Conservation (phyloP, 2,113 vertebrate species). For the Cyphomyrus plagiostoma region DNA sequence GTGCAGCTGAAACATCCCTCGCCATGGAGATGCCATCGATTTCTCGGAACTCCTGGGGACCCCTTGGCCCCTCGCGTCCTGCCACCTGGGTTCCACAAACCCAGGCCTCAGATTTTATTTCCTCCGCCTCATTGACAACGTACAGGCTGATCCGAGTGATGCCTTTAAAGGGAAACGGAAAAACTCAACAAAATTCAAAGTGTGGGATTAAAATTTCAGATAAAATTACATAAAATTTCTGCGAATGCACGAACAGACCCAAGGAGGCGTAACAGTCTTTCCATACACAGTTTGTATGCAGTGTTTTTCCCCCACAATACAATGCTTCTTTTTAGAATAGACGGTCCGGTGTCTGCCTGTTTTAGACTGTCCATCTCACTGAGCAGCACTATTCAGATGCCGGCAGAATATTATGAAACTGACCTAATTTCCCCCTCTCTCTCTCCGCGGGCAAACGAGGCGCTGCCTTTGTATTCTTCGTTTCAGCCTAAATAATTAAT, state of each 20-base stretch:
- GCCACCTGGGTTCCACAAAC: background rate
- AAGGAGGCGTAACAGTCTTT: background rate
- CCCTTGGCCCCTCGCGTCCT: background rate
- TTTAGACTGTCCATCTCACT: background rate
- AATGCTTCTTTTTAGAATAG: background rate
- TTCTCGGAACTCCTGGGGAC: background rate
- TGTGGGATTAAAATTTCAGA: background rate
- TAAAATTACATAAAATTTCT: background rate
- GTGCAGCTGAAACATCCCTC: background rate
- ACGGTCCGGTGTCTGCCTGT: background rate
- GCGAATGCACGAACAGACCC: background rate
- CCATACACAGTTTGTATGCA: background rate
- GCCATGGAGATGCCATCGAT: background rate
- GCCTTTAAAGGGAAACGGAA: background rate
- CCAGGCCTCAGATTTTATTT: background rate
- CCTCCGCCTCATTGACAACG: background rate
- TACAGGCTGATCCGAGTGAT: too few species aligned
- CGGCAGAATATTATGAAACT: constrained; percentile 29
- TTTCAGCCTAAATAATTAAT: constrained; percentile 63
- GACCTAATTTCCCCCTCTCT: constrained; percentile 34
- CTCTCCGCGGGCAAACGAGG: constrained; percentile 43
- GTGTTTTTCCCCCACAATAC: background rate
- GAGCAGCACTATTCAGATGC: background rate
- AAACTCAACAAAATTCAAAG: background rate
- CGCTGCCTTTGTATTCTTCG: constrained; percentile 53